Base-by-base conservation (phyloP, 2,888 invertebrate genomes). In the Zaprionus lineosus region DNA sequence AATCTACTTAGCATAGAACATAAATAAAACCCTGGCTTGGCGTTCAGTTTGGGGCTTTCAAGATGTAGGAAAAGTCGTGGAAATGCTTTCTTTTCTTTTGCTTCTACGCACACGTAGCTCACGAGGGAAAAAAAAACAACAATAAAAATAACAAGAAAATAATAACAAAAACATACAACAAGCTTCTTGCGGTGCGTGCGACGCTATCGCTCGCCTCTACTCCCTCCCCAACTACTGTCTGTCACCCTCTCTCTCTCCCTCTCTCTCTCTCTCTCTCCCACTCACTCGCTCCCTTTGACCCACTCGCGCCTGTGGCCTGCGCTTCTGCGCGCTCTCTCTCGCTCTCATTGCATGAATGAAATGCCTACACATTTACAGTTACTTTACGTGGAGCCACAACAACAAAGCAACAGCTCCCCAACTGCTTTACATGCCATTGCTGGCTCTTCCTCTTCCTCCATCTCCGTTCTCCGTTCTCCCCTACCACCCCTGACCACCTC, bases 301-400 rank as follows among this genome's bases (percentile, higher is more conserved):
- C n/a, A n/a, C n/a, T n/a, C n/a, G n/a, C n/a, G n/a, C n/a, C n/a
- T n/a, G n/a, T n/a, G n/a, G n/a, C n/a, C n/a, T n/a, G n/a, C n/a
- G n/a, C n/a, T 18, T 34, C 34, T 40, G 8, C 43, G 19, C 36
- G 29, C 46, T 56, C 58, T 50, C 46, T 56, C 34, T 11, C 14
- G 33, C 53, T 24, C 60, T 37, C 34, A 31, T 28, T 51, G 21
- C 33, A 83, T 84, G 85, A 84, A 84, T 82, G 86, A 84, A 84
- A 73, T 86, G 84, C 86, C 70, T 69, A 60, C 83, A 83, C 75
- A 74, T 84, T 83, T 83, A 83, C 82, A 86, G 82, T 83, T 83
- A 82, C 63, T 73, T 66, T 66, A 59, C 60, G 62, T 71, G 57
- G 67, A 65, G 55, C 36, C 58, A 24, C 36, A 46, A 41, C 60